Conservation (phyloP, 2,888 invertebrate species). For the Nudaria mundana region DNA sequence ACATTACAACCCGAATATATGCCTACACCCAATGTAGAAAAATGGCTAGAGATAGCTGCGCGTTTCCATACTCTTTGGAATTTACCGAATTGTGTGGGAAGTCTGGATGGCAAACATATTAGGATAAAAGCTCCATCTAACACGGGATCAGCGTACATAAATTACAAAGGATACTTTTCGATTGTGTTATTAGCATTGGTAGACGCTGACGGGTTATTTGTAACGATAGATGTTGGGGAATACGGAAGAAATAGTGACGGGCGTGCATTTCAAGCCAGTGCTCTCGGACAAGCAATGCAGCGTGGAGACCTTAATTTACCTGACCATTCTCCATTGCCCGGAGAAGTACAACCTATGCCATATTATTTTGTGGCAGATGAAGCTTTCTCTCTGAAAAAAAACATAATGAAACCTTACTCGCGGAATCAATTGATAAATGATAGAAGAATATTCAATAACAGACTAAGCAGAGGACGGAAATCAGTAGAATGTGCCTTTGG, state of each 20-base stretch:
- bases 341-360: background rate
- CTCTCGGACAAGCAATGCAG: background rate
- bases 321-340: background rate
- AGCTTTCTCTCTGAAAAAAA: background rate
- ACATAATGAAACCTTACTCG: conserved; percentile 6
- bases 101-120: background rate
- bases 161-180: background rate
- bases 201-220: conserved; percentile 5
- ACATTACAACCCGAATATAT: too few relatives aligned
- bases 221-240: conserved; percentile 4
- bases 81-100: too few relatives aligned
- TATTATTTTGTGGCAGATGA: conserved; percentile 2
- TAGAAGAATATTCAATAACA: conserved; percentile 11
- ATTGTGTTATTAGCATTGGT: conserved; percentile 1
- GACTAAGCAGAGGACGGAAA: conserved; percentile 8
- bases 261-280: conserved; percentile 1
- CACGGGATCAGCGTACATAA: background rate
- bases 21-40: too few relatives aligned
- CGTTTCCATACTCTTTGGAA: background rate
- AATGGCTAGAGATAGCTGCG: too few relatives aligned
- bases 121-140: background rate
- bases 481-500: conserved; percentile 7
- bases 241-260: conserved; percentile 7
- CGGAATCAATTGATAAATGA: background rate
- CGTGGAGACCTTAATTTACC: background rate